Conservation (phyloP, 1,140 invertebrate genomes). For the Grapholita molesta region DNA sequence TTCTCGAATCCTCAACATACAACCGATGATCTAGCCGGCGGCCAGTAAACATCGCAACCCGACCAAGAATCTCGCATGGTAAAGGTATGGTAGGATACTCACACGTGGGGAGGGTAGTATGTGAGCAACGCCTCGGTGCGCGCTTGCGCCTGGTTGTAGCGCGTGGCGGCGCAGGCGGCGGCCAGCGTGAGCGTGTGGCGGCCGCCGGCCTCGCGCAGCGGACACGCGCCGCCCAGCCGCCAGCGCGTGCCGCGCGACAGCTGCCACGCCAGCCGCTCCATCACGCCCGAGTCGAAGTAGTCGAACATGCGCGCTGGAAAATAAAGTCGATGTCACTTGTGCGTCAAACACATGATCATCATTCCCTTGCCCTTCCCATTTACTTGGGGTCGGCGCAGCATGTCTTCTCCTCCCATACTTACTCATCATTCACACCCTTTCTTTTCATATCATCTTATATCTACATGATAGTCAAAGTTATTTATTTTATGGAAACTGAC, state of each 20-base stretch:
- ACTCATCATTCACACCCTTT: too few relatives aligned
- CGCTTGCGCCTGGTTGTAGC: slow-evolving; percentile 45
- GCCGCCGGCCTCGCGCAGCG: slow-evolving; percentile 56
- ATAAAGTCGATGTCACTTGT: neutral
- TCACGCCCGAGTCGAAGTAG: slow-evolving; percentile 92
- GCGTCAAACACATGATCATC: too few relatives aligned
- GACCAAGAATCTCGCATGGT: too few relatives aligned
- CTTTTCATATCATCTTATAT: too few relatives aligned
- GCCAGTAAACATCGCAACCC: too few relatives aligned
- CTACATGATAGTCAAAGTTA: too few relatives aligned
- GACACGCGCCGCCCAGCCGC: slow-evolving; percentile 57
- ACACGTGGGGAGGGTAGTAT: slow-evolving; percentile 67
- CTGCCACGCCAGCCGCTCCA: slow-evolving; percentile 88
- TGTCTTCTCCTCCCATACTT: too few relatives aligned
- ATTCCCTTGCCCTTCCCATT: too few relatives aligned
- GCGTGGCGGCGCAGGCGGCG: slow-evolving; percentile 47
- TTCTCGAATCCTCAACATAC: too few relatives aligned
- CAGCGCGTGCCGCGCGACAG: slow-evolving; percentile 55
- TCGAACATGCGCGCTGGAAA: slow-evolving; percentile 88
- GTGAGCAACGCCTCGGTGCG: slow-evolving; percentile 60
- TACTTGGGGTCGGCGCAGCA: too few relatives aligned
- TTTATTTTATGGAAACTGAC: too few relatives aligned
- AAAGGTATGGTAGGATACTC: slow-evolving; percentile 27
- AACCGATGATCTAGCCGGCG: too few relatives aligned
- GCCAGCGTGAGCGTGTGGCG: slow-evolving; percentile 61